Conservation (phyloP, 2,113 vertebrate species). For the Promerops cafer region DNA sequence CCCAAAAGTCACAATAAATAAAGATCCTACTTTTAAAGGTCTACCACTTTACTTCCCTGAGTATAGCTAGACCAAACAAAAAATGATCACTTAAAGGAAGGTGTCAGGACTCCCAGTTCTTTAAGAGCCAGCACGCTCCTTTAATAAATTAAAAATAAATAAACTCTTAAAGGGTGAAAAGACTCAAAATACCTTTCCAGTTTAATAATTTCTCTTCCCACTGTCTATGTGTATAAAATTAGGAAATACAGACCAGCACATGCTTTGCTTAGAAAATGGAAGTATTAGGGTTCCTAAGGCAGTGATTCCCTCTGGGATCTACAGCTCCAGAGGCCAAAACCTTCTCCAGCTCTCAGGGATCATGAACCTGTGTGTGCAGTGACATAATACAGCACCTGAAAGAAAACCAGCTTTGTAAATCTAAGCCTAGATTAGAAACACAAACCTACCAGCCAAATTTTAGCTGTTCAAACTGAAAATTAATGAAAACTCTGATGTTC, state of each 20-base stretch:
- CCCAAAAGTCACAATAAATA: background rate
- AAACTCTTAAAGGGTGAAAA: background rate
- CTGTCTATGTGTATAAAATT: background rate
- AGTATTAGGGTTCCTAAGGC: background rate
- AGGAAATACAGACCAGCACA: background rate
- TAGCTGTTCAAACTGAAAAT: background rate
- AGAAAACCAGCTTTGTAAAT: background rate
- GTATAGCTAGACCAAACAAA: background rate
- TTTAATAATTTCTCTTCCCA: background rate
- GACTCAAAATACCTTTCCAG: background rate
- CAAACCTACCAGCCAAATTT: background rate
- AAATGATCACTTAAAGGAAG: background rate
- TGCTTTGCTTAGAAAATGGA: background rate
- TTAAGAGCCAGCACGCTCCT: background rate
- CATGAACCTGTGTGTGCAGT: accelerated
- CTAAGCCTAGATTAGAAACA: background rate
- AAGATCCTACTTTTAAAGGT: background rate
- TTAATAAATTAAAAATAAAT: background rate
- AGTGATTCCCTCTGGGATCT: background rate
- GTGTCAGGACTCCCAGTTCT: background rate
- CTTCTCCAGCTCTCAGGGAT: background rate
- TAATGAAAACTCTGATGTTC: background rate
- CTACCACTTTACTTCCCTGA: background rate
- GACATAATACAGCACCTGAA: background rate
- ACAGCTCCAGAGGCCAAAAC: background rate